These are phyloP conservation scores for Phenganax marumi DNA, from an alignment of 92 coral and sea anemone species.

Conservation along the genomic window DNA sequence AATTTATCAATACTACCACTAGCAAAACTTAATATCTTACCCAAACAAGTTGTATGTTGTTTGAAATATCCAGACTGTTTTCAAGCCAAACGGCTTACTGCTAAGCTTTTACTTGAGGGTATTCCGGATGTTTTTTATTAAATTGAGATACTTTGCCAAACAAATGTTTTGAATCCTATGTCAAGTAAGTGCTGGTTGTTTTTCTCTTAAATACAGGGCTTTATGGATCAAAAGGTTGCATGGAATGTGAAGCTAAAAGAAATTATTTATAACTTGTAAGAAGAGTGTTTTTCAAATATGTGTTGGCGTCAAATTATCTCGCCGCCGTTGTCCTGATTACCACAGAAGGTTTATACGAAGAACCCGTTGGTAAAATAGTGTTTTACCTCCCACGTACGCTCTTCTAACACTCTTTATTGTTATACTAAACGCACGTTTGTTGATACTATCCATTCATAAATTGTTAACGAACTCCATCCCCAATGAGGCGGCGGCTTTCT, in stretches of 20 bases:
- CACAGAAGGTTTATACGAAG: background rate
- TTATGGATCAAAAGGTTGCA: background rate
- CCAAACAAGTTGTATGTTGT: background rate
- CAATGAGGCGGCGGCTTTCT: constrained; percentile 34
- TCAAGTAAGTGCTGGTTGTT: background rate
- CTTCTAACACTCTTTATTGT: constrained; percentile 20
- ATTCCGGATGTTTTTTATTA: constrained; percentile 23
- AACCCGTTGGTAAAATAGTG: background rate
- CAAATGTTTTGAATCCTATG: background rate
- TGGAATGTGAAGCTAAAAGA: background rate
- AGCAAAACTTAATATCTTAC: too few species aligned
- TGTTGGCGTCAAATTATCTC: constrained; percentile 3
- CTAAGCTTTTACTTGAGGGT: constrained; percentile 13
- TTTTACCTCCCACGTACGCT: constrained; percentile 36
- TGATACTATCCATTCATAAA: constrained; percentile 37
- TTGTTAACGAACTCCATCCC: constrained; percentile 21
- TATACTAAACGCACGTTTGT: constrained; percentile 36
- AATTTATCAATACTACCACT: too few species aligned
- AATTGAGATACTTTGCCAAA: constrained; percentile 15
- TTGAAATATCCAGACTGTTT: constrained; percentile 5
- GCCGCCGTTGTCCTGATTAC: constrained; percentile 13
- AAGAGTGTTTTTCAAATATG: background rate
- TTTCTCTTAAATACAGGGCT: background rate
- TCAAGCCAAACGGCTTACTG: constrained; percentile 22
- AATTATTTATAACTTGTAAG: background rate